A percentile compares a stretch with the other conserved stretches of the same genome.
phyloP scores from a whole-genome alignment of 2,797 vertebrate species.

The Monodelphis domestica region DNA sequence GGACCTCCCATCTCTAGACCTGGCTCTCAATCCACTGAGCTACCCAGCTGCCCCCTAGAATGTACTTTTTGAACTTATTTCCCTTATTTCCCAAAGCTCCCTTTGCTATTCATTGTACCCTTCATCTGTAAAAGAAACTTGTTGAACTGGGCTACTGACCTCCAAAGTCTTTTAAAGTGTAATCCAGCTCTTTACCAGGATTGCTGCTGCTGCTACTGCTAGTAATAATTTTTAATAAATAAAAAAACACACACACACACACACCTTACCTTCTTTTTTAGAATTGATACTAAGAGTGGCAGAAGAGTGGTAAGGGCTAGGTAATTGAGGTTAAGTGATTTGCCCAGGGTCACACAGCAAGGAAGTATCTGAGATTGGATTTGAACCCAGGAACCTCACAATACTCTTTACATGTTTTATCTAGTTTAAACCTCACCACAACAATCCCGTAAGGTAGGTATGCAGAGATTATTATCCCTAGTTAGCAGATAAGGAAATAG shows the following conservation, averaged over 20 bases:
- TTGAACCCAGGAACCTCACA: too few species aligned
- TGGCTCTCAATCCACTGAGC: too few species aligned
- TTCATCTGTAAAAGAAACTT: background rate
- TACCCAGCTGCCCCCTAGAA: too few species aligned
- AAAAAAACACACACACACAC: too few species aligned
- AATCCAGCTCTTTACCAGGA: too few species aligned
- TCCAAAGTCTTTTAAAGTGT: background rate
- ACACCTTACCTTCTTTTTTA: too few species aligned
- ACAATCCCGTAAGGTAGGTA: background rate
- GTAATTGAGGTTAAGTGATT: too few species aligned
- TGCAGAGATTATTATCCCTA: background rate
- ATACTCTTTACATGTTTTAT: background rate
- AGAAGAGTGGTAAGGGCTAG: too few species aligned
- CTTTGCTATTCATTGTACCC: background rate
- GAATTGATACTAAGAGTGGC: too few species aligned
- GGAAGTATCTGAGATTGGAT: too few species aligned
- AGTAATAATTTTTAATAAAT: background rate
- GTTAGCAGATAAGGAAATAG: background rate
- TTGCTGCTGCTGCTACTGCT: background rate
- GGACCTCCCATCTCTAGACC: too few species aligned
- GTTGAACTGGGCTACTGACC: background rate
- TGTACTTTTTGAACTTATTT: background rate
- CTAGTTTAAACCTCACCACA: background rate
- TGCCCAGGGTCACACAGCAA: too few species aligned
- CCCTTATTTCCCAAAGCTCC: background rate